These are phyloP conservation scores for Ooceraea biroi DNA, from an alignment of 1,140 invertebrate species.

Conservation along the genomic window DNA sequence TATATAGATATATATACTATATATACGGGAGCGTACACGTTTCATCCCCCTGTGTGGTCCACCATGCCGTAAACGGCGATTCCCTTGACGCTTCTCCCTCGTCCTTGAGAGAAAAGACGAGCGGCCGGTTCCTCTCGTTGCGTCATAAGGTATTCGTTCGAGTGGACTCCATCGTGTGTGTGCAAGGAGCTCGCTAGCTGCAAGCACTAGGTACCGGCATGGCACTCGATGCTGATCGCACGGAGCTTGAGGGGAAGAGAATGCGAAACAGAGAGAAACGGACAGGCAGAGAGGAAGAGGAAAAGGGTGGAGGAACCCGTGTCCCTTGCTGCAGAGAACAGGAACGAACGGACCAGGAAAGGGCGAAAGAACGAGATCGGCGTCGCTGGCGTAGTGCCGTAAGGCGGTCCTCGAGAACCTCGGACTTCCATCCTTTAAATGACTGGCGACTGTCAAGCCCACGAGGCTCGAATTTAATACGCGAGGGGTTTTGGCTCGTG, in stretches of 20 bases:
- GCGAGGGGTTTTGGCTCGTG: slow-evolving; percentile 35
- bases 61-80: slow-evolving; percentile 1
- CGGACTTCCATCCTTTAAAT: slow-evolving; percentile 43
- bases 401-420: slow-evolving; percentile 68
- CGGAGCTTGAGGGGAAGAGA: slow-evolving; percentile 59
- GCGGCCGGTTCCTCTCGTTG: slow-evolving; percentile 1
- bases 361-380: slow-evolving; percentile 37
- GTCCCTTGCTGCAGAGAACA: slow-evolving; percentile 51
- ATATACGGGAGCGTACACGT: not conserved
- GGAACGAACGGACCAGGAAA: slow-evolving; percentile 44
- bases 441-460: slow-evolving; percentile 50
- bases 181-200: slow-evolving; percentile 48
- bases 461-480: slow-evolving; percentile 54
- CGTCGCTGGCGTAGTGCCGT: slow-evolving; percentile 71
- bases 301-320: slow-evolving; percentile 50
- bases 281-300: slow-evolving; percentile 7
- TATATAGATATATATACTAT: too few species aligned
- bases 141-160: slow-evolving; percentile 58
- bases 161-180: slow-evolving; percentile 55
- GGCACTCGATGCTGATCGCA: slow-evolving; percentile 75
- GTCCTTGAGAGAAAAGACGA: slow-evolving; percentile 53
- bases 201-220: slow-evolving; percentile 55
- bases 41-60: not conserved
- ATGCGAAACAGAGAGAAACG: not conserved
- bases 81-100: slow-evolving; percentile 52